Conservation (phyloP, 2,888 invertebrate species). For the Lithophane socia region DNA sequence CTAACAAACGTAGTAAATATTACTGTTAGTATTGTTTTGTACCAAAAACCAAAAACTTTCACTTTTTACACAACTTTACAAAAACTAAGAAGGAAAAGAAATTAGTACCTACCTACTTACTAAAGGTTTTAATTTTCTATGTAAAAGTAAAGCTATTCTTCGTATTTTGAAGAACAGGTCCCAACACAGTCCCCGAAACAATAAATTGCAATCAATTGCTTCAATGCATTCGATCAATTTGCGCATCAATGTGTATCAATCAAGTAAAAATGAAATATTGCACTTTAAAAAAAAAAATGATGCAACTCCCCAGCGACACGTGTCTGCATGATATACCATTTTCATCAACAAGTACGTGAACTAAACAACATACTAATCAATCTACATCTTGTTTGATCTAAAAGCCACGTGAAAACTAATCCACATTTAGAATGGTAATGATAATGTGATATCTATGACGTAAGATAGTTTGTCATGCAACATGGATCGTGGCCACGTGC, state of each 20-base stretch:
- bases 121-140: neutral
- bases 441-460: slow-evolving; percentile 39
- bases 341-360: neutral
- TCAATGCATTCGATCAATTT: too few species aligned
- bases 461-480: neutral
- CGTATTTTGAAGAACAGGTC: too few species aligned
- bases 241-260: too few species aligned
- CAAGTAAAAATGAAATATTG: too few species aligned
- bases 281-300: neutral
- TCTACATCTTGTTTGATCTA: neutral
- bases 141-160: neutral
- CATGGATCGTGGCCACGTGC: slow-evolving; percentile 24
- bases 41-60: neutral
- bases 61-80: neutral
- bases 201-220: too few species aligned
- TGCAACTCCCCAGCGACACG: neutral
- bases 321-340: neutral
- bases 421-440: slow-evolving; percentile 10
- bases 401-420: slow-evolving; percentile 29
- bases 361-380: neutral
- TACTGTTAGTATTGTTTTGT: neutral
- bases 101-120: neutral
- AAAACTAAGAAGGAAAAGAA: neutral
- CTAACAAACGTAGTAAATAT: neutral
- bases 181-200: too few species aligned